Percentiles rank a stretch among this genome's conserved stretches.
These are phyloP conservation scores for Sisor rabdophorus DNA, from an alignment of 2,113 vertebrate species.

Conservation along the genomic window DNA sequence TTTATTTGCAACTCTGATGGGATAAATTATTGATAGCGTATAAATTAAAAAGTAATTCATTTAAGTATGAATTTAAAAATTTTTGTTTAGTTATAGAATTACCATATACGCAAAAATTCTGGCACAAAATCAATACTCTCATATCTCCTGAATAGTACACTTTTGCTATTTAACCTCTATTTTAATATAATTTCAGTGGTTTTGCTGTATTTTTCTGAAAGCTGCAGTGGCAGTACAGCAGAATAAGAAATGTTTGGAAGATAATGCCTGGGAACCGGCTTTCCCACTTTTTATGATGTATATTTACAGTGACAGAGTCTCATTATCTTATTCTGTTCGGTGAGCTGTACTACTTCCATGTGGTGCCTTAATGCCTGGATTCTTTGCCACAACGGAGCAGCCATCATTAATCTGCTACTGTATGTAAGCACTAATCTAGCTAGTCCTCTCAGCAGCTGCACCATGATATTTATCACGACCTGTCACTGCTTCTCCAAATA, in stretches of 20 bases:
- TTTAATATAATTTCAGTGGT: not conserved
- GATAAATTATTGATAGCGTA: too few relatives aligned
- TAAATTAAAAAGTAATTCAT: too few relatives aligned
- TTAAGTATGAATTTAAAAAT: too few relatives aligned
- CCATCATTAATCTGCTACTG: conserved; percentile 25
- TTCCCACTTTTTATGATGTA: not conserved
- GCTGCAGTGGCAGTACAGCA: not conserved
- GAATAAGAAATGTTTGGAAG: not conserved
- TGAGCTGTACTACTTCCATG: not conserved
- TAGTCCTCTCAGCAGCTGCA: conserved; percentile 18
- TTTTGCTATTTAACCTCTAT: not conserved
- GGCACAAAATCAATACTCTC: too few relatives aligned
- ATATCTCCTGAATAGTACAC: too few relatives aligned
- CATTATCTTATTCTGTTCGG: not conserved
- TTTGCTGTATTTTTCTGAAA: not conserved
- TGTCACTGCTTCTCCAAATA: conserved; percentile 4
- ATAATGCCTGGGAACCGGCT: not conserved
- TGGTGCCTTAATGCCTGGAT: conserved; percentile 13
- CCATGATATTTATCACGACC: conserved; percentile 13
- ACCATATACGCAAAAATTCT: too few relatives aligned
- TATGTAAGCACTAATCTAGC: conserved; percentile 15
- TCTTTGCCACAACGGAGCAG: not conserved
- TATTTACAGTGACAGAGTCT: conserved; percentile 11
- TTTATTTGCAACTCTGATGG: too few relatives aligned
- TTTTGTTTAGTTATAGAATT: too few relatives aligned